phyloP scores from a whole-genome alignment of 1,140 invertebrate genomes.

The Drosophila tani region DNA sequence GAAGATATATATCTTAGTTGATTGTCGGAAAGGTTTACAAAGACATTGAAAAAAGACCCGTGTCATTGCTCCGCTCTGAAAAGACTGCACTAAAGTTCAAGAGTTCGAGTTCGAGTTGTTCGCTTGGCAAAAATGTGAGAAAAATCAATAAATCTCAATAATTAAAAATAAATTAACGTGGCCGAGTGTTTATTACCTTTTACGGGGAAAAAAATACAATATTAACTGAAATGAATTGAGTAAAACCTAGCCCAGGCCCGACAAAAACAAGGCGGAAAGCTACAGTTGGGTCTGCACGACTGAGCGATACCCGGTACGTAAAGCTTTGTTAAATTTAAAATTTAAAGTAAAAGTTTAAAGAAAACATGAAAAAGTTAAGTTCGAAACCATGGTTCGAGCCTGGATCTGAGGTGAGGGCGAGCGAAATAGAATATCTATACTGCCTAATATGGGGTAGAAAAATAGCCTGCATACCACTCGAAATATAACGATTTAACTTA shows the following conservation, averaged over 20 bases:
- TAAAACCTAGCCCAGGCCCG: conserved; percentile 15
- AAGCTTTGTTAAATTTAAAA: too few species aligned
- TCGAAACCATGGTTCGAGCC: too few species aligned
- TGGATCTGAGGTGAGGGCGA: too few species aligned
- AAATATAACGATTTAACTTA: neutral
- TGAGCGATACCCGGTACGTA: too few species aligned
- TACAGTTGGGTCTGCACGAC: too few species aligned
- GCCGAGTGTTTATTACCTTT: conserved; percentile 59
- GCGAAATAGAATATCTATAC: too few species aligned
- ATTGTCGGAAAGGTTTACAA: conserved; percentile 4
- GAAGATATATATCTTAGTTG: conserved; percentile 8
- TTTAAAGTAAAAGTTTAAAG: neutral
- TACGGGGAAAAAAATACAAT: conserved; percentile 28
- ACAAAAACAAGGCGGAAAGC: neutral
- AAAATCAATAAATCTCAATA: conserved; percentile 71
- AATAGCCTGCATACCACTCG: neutral
- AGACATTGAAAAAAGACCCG: neutral
- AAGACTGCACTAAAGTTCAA: conserved; percentile 24
- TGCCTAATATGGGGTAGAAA: neutral
- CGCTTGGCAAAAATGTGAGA: conserved; percentile 48
- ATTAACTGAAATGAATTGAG: conserved; percentile 14
- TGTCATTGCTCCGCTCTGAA: conserved; percentile 13
- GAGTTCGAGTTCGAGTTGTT: conserved; percentile 37
- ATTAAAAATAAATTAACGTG: conserved; percentile 70
- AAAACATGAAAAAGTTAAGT: too few species aligned